These are phyloP conservation scores for Aurelia sp. DNA, from an alignment of 30 jellyfish, hydroid and myxozoan genomes.

Conservation along the genomic window DNA sequence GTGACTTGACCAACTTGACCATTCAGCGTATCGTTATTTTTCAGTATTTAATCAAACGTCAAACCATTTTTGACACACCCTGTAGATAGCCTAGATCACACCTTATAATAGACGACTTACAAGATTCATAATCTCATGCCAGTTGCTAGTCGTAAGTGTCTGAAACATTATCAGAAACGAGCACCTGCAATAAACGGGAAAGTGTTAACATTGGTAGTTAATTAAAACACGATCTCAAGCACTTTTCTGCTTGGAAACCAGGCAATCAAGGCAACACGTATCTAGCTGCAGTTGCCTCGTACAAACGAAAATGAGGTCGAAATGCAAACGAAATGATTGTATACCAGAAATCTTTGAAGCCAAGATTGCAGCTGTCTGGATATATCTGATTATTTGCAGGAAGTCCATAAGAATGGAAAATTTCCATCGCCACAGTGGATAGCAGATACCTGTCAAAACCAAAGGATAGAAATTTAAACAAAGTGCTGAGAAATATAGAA, in stretches of 20 bases:
- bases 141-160: conserved; percentile 80
- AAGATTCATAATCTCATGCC: conserved; percentile 89
- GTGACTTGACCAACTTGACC: too few relatives aligned
- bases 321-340: neutral
- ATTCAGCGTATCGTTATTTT: too few relatives aligned
- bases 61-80: too few relatives aligned
- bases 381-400: conserved; percentile 45
- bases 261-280: neutral
- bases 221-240: neutral
- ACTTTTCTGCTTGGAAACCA: too few relatives aligned
- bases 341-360: conserved; percentile 75
- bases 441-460: conserved; percentile 59
- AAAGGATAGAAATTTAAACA: too few relatives aligned
- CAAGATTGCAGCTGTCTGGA: conserved; percentile 77
- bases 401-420: conserved; percentile 52
- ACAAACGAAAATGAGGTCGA: too few relatives aligned
- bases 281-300: neutral
- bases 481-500: too few relatives aligned
- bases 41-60: too few relatives aligned
- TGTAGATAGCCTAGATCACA: too few relatives aligned
- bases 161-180: conserved; percentile 81
- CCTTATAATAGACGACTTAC: conserved; percentile 53
- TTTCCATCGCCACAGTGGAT: conserved; percentile 81
- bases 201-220: neutral
- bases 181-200: conserved; percentile 51